phyloP scores from a whole-genome alignment of 2,888 invertebrate genomes.

The Alcis repandata region DNA sequence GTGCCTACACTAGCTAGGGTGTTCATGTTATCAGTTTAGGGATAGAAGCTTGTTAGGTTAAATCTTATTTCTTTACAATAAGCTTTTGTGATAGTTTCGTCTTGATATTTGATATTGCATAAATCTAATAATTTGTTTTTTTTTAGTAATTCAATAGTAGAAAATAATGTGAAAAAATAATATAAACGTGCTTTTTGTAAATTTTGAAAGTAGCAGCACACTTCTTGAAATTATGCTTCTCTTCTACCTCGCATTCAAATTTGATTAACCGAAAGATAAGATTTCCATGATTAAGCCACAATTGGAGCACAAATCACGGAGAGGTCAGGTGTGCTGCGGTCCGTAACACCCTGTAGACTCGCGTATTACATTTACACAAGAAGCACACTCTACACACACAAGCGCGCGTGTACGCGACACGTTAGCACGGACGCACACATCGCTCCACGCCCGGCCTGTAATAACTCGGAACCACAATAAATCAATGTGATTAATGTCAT shows the following conservation, averaged over 20 bases:
- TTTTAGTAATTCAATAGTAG: neutral
- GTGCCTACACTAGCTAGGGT: constrained; percentile 69
- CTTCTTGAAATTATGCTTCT: neutral
- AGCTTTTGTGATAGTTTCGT: neutral
- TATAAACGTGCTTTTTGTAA: neutral
- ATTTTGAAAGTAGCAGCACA: neutral
- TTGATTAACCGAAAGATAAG: constrained; percentile 31
- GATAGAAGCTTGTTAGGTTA: neutral
- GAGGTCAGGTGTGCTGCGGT: constrained; percentile 55
- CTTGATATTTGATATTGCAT: neutral
- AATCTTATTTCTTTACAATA: neutral
- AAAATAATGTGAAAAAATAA: neutral
- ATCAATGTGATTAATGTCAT: constrained; percentile 87
- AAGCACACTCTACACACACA: constrained; percentile 65
- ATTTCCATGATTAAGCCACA: constrained; percentile 25
- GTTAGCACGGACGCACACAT: constrained; percentile 70
- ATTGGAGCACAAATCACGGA: constrained; percentile 34
- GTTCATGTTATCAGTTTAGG: constrained; percentile 50
- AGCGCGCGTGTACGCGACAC: constrained; percentile 53
- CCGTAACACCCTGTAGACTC: constrained; percentile 71
- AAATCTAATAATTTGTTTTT: neutral
- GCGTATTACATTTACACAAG: constrained; percentile 81
- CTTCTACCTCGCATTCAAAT: constrained; percentile 16
- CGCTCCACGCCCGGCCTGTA: constrained; percentile 78
- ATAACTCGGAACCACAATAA: constrained; percentile 87